These are phyloP conservation scores for Passerina amoena DNA, from an alignment of 2,113 vertebrate genomes.

Conservation along the genomic window DNA sequence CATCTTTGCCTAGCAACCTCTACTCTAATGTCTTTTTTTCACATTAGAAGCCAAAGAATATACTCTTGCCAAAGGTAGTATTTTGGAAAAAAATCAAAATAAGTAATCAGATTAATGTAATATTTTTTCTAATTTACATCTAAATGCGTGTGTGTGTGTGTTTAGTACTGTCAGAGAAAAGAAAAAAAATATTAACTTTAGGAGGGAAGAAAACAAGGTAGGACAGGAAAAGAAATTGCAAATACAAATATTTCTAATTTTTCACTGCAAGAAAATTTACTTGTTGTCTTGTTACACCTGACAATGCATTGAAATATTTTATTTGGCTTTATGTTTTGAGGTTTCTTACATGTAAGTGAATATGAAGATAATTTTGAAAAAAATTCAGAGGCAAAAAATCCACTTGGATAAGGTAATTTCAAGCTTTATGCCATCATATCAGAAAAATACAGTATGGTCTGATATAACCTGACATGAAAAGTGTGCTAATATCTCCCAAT, in stretches of 20 bases:
- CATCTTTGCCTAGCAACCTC: neutral
- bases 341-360: accelerated
- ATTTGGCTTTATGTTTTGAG: neutral
- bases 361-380: neutral
- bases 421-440: neutral
- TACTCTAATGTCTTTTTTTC: neutral
- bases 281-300: neutral
- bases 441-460: neutral
- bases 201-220: neutral
- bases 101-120: neutral
- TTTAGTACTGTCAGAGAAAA: neutral
- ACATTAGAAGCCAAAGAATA: neutral
- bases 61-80: neutral
- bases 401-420: neutral
- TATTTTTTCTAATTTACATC: neutral
- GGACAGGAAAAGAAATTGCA: neutral
- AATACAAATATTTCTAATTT: neutral
- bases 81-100: neutral
- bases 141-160: accelerated
- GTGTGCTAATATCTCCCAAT: neutral
- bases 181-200: neutral
- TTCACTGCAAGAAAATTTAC: neutral
- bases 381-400: neutral
- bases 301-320: neutral
- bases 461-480: neutral